Conservation (phyloP, 2,888 invertebrate species). For the Drosophila neotestacea region DNA sequence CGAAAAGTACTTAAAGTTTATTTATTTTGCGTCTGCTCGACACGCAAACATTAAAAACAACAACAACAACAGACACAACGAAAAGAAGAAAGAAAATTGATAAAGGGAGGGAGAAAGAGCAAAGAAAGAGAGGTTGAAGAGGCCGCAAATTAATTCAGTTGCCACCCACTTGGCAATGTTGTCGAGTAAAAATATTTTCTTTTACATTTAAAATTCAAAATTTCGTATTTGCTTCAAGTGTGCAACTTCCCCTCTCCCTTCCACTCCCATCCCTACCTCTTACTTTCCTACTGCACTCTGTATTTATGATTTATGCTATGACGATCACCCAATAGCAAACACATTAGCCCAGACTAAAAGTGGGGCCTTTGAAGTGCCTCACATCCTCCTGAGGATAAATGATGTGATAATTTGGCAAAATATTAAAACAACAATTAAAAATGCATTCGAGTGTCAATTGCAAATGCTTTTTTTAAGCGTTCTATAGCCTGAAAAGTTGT, state of each 20-base stretch:
- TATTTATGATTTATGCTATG: slow-evolving; percentile 73
- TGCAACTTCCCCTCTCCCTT: not conserved
- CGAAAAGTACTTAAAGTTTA: slow-evolving; percentile 82
- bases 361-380: slow-evolving; percentile 66
- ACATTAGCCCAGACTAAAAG: slow-evolving; percentile 47
- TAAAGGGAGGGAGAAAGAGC: slow-evolving; percentile 33
- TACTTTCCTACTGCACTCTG: slow-evolving; percentile 28
- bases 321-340: slow-evolving; percentile 61
- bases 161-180: slow-evolving; percentile 77
- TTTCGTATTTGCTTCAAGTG: slow-evolving; percentile 57
- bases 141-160: slow-evolving; percentile 76
- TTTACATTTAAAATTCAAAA: slow-evolving; percentile 60
- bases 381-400: slow-evolving; percentile 45
- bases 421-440: slow-evolving; percentile 75
- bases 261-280: not conserved
- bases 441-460: slow-evolving; percentile 74
- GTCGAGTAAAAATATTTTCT: slow-evolving; percentile 71
- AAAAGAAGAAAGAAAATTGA: slow-evolving; percentile 55
- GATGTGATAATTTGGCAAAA: slow-evolving; percentile 79
- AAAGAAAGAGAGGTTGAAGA: slow-evolving; percentile 19
- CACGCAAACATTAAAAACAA: slow-evolving; percentile 76
- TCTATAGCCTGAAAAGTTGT: not conserved
- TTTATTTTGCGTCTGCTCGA: slow-evolving; percentile 78
- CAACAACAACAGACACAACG: slow-evolving; percentile 17
- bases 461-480: slow-evolving; percentile 41